These are phyloP conservation scores for Saturnia pavonia DNA, from an alignment of 2,888 invertebrate genomes.

Conservation along the genomic window DNA sequence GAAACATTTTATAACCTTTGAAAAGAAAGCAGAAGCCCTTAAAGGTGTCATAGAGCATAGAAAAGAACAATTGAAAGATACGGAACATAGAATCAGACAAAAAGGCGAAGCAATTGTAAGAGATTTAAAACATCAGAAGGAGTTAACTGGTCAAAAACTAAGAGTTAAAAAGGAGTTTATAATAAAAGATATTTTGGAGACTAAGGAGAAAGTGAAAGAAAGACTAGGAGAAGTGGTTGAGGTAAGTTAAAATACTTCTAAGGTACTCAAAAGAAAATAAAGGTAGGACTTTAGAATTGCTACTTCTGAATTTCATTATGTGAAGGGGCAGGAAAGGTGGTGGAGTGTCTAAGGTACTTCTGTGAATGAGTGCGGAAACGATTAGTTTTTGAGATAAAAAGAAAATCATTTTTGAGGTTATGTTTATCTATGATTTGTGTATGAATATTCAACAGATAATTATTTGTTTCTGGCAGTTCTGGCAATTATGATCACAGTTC, in stretches of 20 bases:
- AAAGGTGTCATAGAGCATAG: conserved; percentile 83
- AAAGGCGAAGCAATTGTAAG: conserved; percentile 69
- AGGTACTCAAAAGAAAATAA: neutral
- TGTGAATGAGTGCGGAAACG: too few species aligned
- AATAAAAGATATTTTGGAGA: conserved; percentile 87
- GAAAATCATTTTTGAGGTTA: too few species aligned
- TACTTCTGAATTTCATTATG: too few species aligned
- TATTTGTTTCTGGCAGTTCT: too few species aligned
- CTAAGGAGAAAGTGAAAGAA: conserved; percentile 86
- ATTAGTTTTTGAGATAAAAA: too few species aligned
- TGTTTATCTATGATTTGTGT: too few species aligned
- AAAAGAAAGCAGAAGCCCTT: conserved; percentile 74
- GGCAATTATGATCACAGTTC: too few species aligned
- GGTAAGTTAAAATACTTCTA: conserved; percentile 53
- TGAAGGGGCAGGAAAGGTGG: too few species aligned
- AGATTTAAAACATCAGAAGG: conserved; percentile 71
- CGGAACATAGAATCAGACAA: conserved; percentile 77
- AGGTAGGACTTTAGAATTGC: too few species aligned
- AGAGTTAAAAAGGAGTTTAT: conserved; percentile 83
- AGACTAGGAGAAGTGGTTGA: conserved; percentile 89
- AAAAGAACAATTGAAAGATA: conserved; percentile 82
- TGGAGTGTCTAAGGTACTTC: too few species aligned
- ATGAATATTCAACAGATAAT: too few species aligned
- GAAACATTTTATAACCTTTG: conserved; percentile 64
- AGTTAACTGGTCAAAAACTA: conserved; percentile 68